Percentiles rank a stretch among this genome's conserved stretches.
These are phyloP conservation scores for Aurelia aurita DNA, from an alignment of 30 jellyfish, hydroid and myxozoan species.

Conservation along the genomic window DNA sequence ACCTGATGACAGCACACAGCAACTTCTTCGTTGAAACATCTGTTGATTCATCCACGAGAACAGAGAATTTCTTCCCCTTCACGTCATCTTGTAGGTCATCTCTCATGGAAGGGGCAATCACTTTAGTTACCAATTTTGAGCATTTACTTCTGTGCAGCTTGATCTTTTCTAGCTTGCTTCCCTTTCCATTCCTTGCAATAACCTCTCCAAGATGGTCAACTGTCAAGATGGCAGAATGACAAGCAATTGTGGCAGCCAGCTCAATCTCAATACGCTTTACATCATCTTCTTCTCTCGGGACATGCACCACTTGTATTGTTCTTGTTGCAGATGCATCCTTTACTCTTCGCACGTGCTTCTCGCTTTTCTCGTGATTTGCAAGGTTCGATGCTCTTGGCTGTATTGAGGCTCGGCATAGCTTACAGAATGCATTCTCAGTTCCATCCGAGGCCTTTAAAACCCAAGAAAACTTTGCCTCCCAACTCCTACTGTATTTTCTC, in stretches of 20 bases:
- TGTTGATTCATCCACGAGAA: conserved; percentile 63
- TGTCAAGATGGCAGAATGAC: conserved; percentile 71
- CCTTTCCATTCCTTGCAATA: conserved; percentile 59
- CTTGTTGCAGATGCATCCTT: too few species aligned
- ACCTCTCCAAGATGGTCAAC: conserved; percentile 77
- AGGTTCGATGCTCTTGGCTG: too few species aligned
- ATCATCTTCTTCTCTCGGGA: conserved; percentile 34
- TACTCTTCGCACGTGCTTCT: too few species aligned
- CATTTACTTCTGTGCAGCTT: conserved; percentile 72
- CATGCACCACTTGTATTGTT: neutral
- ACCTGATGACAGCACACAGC: conserved; percentile 53
- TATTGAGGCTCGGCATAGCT: too few species aligned
- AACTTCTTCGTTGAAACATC: conserved; percentile 49
- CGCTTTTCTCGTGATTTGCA: too few species aligned
- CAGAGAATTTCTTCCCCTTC: conserved; percentile 49
- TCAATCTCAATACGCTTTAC: conserved; percentile 50
- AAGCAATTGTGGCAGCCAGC: conserved; percentile 68
- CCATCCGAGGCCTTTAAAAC: too few species aligned
- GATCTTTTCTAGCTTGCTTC: conserved; percentile 47
- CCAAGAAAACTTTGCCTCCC: too few species aligned
- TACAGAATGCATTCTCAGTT: too few species aligned
- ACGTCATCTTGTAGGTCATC: conserved; percentile 44
- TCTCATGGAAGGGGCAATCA: conserved; percentile 55
- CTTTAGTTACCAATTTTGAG: conserved; percentile 46
- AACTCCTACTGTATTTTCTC: too few species aligned